Percentiles rank a stretch among this genome's conserved stretches.
These are phyloP conservation scores for Phoebastria nigripes DNA, from an alignment of 2,797 vertebrate species.

Conservation along the genomic window DNA sequence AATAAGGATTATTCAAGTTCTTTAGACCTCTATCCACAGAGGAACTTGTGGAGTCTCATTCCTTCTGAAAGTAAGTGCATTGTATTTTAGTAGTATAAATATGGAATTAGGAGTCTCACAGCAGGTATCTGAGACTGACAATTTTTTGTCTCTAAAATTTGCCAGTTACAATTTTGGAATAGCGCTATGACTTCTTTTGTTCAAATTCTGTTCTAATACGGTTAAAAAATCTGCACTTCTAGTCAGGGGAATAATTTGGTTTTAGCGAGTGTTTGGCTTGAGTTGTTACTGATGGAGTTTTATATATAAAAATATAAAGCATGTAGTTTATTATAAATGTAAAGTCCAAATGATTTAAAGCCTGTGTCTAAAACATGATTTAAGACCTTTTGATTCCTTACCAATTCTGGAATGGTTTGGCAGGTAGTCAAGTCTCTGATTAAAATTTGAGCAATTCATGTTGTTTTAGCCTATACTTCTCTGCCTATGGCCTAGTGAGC, in stretches of 20 bases:
- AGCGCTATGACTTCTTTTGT: background rate
- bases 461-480: background rate
- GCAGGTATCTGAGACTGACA: background rate
- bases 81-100: background rate
- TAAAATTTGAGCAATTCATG: background rate
- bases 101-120: background rate
- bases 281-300: slow-evolving; percentile 12
- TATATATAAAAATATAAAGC: slow-evolving; percentile 13
- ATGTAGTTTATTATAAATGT: slow-evolving; percentile 43
- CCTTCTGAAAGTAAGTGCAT: background rate
- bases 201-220: background rate
- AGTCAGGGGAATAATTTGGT: slow-evolving; percentile 37
- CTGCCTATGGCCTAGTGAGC: background rate
- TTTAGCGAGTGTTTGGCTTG: background rate
- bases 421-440: background rate
- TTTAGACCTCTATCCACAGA: background rate
- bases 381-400: slow-evolving; percentile 43
- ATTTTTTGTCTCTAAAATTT: background rate
- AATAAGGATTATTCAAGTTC: slow-evolving; percentile 22
- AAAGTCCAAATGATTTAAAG: slow-evolving; percentile 47
- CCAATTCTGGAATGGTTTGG: slow-evolving; percentile 17
- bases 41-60: background rate
- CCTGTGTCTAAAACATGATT: background rate
- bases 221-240: background rate
- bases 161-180: background rate